A percentile compares a stretch with the other conserved stretches of the same genome.
Evolutionary conservation across 2,797 vertebrate genomes (phyloP).

Genomic region (Morus bassanus): DNA sequence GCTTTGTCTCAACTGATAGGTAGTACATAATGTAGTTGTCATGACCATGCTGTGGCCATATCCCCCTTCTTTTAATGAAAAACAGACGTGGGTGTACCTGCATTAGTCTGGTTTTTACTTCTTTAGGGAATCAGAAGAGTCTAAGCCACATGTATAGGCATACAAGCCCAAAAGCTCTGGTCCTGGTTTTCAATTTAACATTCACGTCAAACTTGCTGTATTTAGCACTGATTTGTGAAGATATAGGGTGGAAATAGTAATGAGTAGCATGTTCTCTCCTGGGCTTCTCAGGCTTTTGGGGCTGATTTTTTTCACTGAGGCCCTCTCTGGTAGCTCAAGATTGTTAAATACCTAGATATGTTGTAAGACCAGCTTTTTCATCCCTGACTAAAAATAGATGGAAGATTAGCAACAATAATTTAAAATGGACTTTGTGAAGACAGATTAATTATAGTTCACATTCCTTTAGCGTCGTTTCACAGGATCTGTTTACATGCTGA

Average conservation of each 20-base stretch:
- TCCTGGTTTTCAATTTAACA: neutral
- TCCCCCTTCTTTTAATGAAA: neutral
- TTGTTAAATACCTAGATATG: neutral
- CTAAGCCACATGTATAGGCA: neutral
- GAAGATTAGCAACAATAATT: neutral
- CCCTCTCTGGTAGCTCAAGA: neutral
- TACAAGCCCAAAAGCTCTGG: neutral
- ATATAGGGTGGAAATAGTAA: neutral
- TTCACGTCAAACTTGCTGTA: neutral
- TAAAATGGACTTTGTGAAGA: neutral
- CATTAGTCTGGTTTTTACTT: rapidly evolving
- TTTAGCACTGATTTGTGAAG: neutral
- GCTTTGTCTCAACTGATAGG: neutral
- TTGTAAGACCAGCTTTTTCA: neutral
- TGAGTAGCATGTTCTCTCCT: neutral
- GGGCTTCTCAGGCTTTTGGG: neutral
- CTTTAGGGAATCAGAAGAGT: neutral
- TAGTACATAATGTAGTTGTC: neutral
- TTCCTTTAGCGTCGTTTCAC: neutral
- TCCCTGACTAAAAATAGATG: neutral
- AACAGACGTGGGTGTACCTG: neutral
- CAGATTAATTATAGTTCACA: neutral
- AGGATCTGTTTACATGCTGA: neutral
- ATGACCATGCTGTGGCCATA: neutral
- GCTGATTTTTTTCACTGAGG: rapidly evolving